Conservation (phyloP, 1,140 invertebrate genomes). For the Drosophila teissieri region DNA sequence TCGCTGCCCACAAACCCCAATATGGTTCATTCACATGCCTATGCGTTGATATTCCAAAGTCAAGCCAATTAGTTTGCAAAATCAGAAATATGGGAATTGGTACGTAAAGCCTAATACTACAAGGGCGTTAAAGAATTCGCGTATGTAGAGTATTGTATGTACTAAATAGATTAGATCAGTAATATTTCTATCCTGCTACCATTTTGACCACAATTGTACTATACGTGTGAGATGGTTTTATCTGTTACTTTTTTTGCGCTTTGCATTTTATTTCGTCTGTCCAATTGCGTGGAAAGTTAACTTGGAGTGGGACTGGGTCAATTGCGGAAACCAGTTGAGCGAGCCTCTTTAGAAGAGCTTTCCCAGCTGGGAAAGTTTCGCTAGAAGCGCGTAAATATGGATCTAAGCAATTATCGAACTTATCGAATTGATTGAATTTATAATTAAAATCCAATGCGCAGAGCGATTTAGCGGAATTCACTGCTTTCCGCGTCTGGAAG, state of each 20-base stretch:
- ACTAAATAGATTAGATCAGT: neutral
- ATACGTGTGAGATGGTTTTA: constrained; percentile 5
- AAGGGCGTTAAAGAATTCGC: neutral
- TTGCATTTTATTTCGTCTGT: constrained; percentile 56
- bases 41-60: too few species aligned
- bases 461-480: constrained; percentile 27
- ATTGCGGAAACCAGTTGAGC: constrained; percentile 64
- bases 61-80: too few species aligned
- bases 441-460: constrained; percentile 18
- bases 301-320: constrained; percentile 63
- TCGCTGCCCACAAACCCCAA: neutral
- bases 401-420: neutral
- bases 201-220: constrained; percentile 3
- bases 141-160: neutral
- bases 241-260: constrained; percentile 19
- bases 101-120: too few species aligned
- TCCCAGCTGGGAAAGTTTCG: constrained; percentile 40
- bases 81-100: neutral
- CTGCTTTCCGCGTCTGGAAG: constrained; percentile 3
- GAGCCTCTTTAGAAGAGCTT: constrained; percentile 15
- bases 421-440: constrained; percentile 23
- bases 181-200: neutral
- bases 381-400: constrained; percentile 23
- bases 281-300: constrained; percentile 71
- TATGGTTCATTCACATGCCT: neutral